These are phyloP conservation scores for Reticulitermes speratus DNA, from an alignment of 1,140 invertebrate species.

Conservation along the genomic window DNA sequence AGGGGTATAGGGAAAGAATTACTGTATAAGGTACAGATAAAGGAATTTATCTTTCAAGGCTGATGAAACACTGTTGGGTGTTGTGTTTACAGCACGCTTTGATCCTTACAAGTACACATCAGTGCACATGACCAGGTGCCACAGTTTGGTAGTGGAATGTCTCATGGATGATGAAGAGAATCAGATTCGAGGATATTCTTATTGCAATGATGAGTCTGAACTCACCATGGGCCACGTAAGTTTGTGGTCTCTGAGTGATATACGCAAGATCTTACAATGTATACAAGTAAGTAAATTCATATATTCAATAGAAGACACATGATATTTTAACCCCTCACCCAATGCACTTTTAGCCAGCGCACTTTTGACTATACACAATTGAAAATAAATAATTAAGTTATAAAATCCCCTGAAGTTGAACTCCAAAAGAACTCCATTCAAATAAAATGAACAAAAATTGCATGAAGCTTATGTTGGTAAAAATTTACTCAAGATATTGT, in stretches of 20 bases:
- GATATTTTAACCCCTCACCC: not conserved
- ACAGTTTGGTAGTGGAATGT: conserved; percentile 72
- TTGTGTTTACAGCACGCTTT: conserved; percentile 56
- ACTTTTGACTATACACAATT: not conserved
- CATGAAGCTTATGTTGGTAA: too few relatives aligned
- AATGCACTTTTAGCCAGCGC: not conserved
- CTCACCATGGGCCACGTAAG: conserved; percentile 78
- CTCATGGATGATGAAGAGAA: conserved; percentile 78
- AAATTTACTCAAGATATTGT: too few relatives aligned
- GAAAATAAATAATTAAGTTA: not conserved
- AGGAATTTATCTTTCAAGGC: not conserved
- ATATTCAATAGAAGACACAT: not conserved
- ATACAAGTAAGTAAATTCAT: conserved; percentile 59
- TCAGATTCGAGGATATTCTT: conserved; percentile 64
- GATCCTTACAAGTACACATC: conserved; percentile 73
- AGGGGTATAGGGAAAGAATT: too few relatives aligned
- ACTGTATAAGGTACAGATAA: not conserved
- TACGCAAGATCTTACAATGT: conserved; percentile 73
- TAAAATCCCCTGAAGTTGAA: too few relatives aligned
- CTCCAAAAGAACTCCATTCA: too few relatives aligned
- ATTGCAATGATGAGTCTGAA: conserved; percentile 81
- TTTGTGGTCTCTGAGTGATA: conserved; percentile 76
- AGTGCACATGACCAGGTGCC: conserved; percentile 71
- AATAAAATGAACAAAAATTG: too few relatives aligned
- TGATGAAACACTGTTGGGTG: too few relatives aligned